phyloP scores from a whole-genome alignment of 1,140 invertebrate species.

The Reticulitermes speratus region DNA sequence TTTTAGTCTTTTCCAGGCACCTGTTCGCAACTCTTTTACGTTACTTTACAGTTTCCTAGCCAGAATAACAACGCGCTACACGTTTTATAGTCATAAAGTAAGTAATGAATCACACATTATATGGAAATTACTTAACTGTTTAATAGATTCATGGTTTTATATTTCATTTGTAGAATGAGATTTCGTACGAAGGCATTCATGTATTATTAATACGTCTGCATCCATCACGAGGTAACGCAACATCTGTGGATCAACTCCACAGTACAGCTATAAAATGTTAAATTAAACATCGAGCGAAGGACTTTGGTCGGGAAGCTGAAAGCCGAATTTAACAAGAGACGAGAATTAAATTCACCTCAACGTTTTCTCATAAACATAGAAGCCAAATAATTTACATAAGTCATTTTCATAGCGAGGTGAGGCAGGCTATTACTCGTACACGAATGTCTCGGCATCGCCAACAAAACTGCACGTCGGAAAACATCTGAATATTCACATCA shows the following conservation, averaged over 20 bases:
- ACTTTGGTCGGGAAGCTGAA: too few species aligned
- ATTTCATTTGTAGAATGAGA: not conserved
- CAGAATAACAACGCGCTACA: not conserved
- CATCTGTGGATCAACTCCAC: not conserved
- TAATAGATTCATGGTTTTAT: not conserved
- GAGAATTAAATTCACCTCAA: too few species aligned
- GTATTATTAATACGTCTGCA: not conserved
- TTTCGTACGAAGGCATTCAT: not conserved
- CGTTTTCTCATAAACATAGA: too few species aligned
- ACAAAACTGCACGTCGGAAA: too few species aligned
- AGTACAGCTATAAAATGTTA: too few species aligned
- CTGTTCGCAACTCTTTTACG: not conserved
- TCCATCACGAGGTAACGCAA: not conserved
- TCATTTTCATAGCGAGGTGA: too few species aligned
- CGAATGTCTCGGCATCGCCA: too few species aligned
- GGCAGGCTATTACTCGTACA: too few species aligned
- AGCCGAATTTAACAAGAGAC: too few species aligned
- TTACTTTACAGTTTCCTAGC: not conserved
- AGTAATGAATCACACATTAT: not conserved
- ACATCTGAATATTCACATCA: too few species aligned
- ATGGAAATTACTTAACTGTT: not conserved
- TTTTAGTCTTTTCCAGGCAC: not conserved
- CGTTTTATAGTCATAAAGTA: not conserved
- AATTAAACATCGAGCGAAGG: too few species aligned
- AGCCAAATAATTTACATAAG: too few species aligned